Evolutionary conservation across 2,797 vertebrate genomes (phyloP).

Genomic region (Microhierax caerulescens): DNA sequence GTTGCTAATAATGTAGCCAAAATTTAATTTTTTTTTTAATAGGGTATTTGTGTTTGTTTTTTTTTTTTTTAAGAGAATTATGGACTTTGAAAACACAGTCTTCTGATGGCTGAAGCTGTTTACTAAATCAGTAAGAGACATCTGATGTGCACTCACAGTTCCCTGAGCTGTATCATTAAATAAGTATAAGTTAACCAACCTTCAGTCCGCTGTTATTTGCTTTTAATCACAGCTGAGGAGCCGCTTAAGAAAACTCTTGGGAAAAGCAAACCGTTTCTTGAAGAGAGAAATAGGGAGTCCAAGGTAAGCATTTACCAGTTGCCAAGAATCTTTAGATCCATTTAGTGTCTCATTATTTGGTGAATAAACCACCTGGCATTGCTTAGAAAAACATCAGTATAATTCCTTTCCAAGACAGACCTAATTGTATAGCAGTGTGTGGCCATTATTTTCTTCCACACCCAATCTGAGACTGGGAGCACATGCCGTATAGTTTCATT

Average conservation of each 20-base stretch:
- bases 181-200: slow-evolving; percentile 27
- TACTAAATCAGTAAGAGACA: background rate
- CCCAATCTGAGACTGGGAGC: background rate
- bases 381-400: background rate
- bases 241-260: slow-evolving; percentile 19
- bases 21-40: background rate
- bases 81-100: background rate
- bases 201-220: slow-evolving; percentile 2
- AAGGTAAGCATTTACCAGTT: slow-evolving; percentile 21
- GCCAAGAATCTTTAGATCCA: slow-evolving; percentile 21
- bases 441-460: background rate
- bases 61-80: background rate
- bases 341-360: slow-evolving; percentile 56
- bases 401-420: background rate
- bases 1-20: background rate
- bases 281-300: background rate
- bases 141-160: background rate
- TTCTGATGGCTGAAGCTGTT: background rate
- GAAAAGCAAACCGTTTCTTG: background rate
- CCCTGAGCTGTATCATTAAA: slow-evolving; percentile 11
- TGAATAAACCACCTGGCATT: slow-evolving; percentile 21
- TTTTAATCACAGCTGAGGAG: slow-evolving; percentile 44
- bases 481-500: background rate
- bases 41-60: background rate
- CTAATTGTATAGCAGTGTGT: background rate